A percentile compares a stretch with the other conserved stretches of the same genome.
Evolutionary conservation across 1,140 invertebrate genomes (phyloP).

Genomic region (Nomia melanderi): DNA sequence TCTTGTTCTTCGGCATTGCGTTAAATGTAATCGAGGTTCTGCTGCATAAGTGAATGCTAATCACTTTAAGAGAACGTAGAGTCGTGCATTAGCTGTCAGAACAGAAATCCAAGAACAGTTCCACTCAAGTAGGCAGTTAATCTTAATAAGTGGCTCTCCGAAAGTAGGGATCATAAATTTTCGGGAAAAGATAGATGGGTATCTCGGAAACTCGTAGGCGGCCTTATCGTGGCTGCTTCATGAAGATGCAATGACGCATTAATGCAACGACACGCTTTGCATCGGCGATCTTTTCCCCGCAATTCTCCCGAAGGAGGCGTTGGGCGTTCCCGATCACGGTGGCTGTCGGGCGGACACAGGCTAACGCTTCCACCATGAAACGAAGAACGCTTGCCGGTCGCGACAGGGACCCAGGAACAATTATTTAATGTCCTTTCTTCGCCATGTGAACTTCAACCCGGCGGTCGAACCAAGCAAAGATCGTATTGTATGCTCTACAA

Average conservation of each 20-base stretch:
- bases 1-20: not conserved
- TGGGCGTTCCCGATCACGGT: conserved; percentile 47
- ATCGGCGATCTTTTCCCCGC: conserved; percentile 42
- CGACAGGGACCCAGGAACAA: not conserved
- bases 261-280: conserved; percentile 48
- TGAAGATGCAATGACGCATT: conserved; percentile 49
- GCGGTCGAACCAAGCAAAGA: not conserved
- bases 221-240: conserved; percentile 41
- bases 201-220: conserved; percentile 39
- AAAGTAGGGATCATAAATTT: conserved; percentile 41
- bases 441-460: not conserved
- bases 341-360: conserved; percentile 35
- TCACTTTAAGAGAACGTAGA: not conserved
- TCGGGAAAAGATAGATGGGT: conserved; percentile 41
- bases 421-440: conserved; percentile 1
- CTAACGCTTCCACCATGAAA: conserved; percentile 27
- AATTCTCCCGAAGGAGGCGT: conserved; percentile 46
- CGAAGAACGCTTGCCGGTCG: not conserved
- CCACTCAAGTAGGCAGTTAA: conserved; percentile 13
- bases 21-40: not conserved
- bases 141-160: conserved; percentile 39
- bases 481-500: not conserved
- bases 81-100: no score
- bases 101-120: not conserved
- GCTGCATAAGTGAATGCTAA: not conserved